Base-by-base conservation (phyloP, 2,113 vertebrate genomes). In the Misgurnus anguillicaudatus region DNA sequence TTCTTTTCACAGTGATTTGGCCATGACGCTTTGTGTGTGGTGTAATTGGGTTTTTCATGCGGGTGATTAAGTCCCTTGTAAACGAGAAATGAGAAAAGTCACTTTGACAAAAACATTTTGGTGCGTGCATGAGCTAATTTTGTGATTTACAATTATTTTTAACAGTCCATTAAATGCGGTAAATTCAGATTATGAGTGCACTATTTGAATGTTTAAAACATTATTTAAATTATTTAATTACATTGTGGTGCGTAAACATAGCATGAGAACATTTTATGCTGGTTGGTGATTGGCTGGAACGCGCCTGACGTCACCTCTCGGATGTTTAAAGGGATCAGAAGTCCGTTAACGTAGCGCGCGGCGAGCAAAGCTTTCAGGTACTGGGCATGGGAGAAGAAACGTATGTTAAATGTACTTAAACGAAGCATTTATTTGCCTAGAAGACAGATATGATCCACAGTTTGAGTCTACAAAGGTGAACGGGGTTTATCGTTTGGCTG, bases 1-100 rank as follows among this genome's bases (percentile, higher is more conserved):
- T 64, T 75, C 71, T 62, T 62, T 75, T 75, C 70, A 73, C 60
- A 42, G 41, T 24, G 58, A 48, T 75, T 62, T 62, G 58, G 72
- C 42, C 41, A n/a, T 75, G 42, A 64, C 24, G 9, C 21, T n/a
- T 21, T 63, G 55, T 75, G 74, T 75, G 60, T 0, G 57, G 55
- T 38, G n/a, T 76, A 63, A 62, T 36, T 48, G 62, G 72, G 13
- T 73, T 38, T 60, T 60, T 60, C 60, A 73, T 60, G 42, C 10
- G 41, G 58, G 42, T 75, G 19, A 75, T 47, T 47, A 75, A 60
- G 58, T 6, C 21, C 14, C 9, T 73, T 73, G 70, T 58, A 55
- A 53, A 53, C 6, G 6, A 70, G 24, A 31, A 36, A 11, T 70
- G 9, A 39, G 51, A 71, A 17, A 58, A 71, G 31, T 39, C 55